A percentile compares a stretch with the other conserved stretches of the same genome.
These are phyloP conservation scores for Zele albiditarsus DNA, from an alignment of 2,888 invertebrate genomes.

Conservation along the genomic window DNA sequence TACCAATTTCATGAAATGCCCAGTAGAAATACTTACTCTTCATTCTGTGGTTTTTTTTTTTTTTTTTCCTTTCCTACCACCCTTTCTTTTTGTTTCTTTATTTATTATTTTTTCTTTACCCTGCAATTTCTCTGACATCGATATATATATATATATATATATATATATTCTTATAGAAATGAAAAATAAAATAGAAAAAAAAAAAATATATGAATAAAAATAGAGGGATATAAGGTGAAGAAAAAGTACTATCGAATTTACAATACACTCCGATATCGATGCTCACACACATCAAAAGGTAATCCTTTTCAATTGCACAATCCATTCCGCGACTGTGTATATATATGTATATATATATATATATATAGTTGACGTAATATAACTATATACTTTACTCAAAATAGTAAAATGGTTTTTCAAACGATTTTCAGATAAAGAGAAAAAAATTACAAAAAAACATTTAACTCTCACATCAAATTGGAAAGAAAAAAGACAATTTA, in stretches of 20 bases:
- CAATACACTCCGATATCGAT: not conserved
- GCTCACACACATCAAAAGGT: not conserved
- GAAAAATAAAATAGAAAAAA: not conserved
- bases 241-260: constrained; percentile 3
- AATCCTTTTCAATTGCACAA: not conserved
- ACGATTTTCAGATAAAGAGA: too few relatives aligned
- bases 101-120: constrained; percentile 8
- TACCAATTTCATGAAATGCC: constrained; percentile 38
- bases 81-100: not conserved
- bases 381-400: not conserved
- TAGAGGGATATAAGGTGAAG: not conserved
- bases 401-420: too few relatives aligned
- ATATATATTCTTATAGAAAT: not conserved
- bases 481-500: too few relatives aligned
- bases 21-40: constrained; percentile 30
- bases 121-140: not conserved
- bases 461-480: too few relatives aligned
- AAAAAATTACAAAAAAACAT: too few relatives aligned
- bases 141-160: not conserved
- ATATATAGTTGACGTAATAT: not conserved
- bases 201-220: not conserved
- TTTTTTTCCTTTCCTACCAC: constrained; percentile 20
- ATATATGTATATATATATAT: too few relatives aligned
- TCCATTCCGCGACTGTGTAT: not conserved
- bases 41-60: constrained; percentile 17